These are phyloP conservation scores for Gisinianus flammeolus DNA, from an alignment of 2,888 invertebrate genomes.

Conservation along the genomic window DNA sequence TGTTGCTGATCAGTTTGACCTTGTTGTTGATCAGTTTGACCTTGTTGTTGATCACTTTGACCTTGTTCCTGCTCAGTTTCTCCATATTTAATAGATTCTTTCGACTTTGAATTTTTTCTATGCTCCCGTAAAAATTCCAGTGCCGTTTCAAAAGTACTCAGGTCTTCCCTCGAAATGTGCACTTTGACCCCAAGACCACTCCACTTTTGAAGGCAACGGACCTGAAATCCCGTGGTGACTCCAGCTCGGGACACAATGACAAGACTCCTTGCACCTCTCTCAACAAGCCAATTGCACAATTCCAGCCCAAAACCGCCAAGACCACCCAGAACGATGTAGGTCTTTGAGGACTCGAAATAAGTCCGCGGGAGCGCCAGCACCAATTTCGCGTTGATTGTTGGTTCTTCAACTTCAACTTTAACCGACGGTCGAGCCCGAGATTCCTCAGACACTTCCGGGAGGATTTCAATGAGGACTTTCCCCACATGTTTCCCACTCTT, in stretches of 20 bases:
- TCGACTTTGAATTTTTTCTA: no score
- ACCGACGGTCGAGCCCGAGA: background rate
- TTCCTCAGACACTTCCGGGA: constrained; percentile 77
- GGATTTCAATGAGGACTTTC: no score
- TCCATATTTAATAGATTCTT: no score
- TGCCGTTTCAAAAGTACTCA: no score
- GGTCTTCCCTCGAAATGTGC: no score
- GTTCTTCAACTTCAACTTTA: background rate
- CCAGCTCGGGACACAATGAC: background rate
- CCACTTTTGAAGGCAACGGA: background rate
- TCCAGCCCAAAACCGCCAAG: no score
- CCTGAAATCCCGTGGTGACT: background rate
- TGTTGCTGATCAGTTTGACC: no score
- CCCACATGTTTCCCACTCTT: constrained; percentile 97
- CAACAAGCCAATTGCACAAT: background rate
- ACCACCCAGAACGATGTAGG: background rate
- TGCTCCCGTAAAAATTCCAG: no score
- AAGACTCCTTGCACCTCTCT: background rate
- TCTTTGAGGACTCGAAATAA: background rate
- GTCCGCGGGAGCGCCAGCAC: background rate
- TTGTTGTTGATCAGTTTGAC: no score
- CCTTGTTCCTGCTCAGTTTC: no score
- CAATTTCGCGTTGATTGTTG: background rate
- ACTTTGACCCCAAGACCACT: no score
- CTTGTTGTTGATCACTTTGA: no score